Evolutionary conservation across 2,797 vertebrate species (phyloP).

Genomic region (Notolepis coatsorum): DNA sequence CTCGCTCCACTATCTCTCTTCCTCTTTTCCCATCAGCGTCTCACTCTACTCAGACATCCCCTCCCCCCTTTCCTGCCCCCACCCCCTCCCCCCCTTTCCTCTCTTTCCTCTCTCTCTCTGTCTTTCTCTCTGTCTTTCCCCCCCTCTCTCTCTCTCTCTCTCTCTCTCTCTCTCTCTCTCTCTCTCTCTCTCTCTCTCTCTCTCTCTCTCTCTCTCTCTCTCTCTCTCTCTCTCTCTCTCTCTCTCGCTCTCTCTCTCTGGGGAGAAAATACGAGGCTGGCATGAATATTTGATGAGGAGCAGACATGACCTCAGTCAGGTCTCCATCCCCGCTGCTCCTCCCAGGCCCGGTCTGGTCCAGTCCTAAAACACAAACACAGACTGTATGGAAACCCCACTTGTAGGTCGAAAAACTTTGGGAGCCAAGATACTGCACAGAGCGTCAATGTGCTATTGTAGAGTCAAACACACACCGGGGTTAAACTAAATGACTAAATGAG

Average conservation of each 20-base stretch:
- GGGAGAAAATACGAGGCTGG: constrained; percentile 48
- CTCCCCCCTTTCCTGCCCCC: background rate
- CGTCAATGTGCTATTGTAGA: no score
- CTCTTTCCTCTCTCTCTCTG: constrained; percentile 5
- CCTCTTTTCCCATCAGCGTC: constrained; percentile 22
- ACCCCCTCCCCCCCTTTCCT: constrained; percentile 4
- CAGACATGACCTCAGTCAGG: constrained; percentile 60
- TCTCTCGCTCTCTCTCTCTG: constrained; percentile 54
- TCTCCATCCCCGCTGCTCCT: constrained; percentile 27
- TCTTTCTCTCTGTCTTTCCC: no score
- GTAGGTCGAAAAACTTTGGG: no score
- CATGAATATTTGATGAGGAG: constrained; percentile 67
- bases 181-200: constrained; percentile 6
- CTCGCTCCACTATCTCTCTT: constrained; percentile 17
- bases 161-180: background rate
- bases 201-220: constrained; percentile 15
- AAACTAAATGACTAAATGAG: no score
- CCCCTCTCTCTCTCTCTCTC: constrained; percentile 10
- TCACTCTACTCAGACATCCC: constrained; percentile 4
- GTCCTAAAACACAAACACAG: constrained; percentile 18
- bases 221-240: background rate
- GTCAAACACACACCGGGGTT: no score
- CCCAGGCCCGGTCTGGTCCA: no score
- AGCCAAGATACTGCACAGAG: no score
- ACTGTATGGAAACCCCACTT: background rate